Evolutionary conservation across 1,140 invertebrate species (phyloP), one percentile per base, ranked within the genome.

Genomic region (Drosophila pectinifera): DNA sequence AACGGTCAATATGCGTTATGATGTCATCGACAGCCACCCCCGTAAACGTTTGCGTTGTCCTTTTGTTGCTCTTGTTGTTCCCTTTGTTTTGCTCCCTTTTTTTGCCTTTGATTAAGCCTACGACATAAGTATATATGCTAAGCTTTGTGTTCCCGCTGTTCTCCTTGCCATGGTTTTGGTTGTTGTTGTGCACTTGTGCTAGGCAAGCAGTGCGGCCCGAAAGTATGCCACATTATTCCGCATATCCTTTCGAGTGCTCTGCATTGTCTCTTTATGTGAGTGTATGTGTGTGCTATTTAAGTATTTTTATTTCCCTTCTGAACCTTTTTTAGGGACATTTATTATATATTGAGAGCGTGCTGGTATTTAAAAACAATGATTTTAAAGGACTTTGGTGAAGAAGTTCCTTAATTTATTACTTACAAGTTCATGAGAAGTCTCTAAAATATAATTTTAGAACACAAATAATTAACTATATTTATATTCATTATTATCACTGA

Each of bases 1-100:
- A 38, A 13, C 41, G 82, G 43, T 79, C 49, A 61, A 55, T 83
- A 83, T 54, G 68, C 68, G 70, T 62, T 73, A 80, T 84, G 80
- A 84, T 84, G 81, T 84, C 80, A 84, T 67, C 62, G 45, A 56
- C 22, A 63, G 42, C 45, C 63, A 70, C 49, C 48, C 68, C 54
- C 65, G n/a, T 22, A 24, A 45, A 26, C 11, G 22, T 39, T 20
- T 43, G 41, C 18, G 42, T 38, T 22, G 36, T 59, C 45, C 56
- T 31, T 22, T 28, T 31, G 39, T 45, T 54, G 10, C 22, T 36
- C 5, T 57, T 14, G 49, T 34, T 20, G 56, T 20, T 43, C 34
- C 8, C 31, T 54, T 68, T 53, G 63, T 45, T 69, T 55, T 70
- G 67, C 49, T 62, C 28, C 42, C 36, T 6, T 61, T 38, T 65